A percentile compares a stretch with the other conserved stretches of the same genome.
Conservation (phyloP, 2,888 invertebrate species). For the Melieria omissa region DNA sequence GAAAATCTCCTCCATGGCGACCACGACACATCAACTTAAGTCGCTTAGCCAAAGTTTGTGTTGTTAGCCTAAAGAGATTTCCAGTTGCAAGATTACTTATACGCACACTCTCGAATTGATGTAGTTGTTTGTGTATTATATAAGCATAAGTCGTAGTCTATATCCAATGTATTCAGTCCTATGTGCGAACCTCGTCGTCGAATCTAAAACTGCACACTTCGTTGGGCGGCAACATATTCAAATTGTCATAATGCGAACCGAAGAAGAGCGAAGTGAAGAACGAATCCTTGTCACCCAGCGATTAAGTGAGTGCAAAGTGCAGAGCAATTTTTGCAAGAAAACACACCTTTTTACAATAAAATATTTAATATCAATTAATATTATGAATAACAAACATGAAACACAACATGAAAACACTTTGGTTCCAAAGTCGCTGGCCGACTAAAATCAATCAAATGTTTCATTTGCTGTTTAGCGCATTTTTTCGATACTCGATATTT, state of each 20-base stretch:
- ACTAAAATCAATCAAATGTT: constrained; percentile 14
- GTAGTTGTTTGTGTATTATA: too few species aligned
- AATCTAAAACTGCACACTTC: too few species aligned
- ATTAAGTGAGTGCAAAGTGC: neutral
- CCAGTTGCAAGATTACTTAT: too few species aligned
- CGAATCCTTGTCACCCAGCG: neutral
- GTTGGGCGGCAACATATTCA: too few species aligned
- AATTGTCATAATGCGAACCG: neutral
- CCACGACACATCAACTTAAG: too few species aligned
- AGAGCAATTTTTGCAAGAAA: neutral
- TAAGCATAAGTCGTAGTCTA: too few species aligned
- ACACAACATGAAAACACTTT: neutral
- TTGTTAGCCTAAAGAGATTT: too few species aligned
- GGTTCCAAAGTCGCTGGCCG: constrained; percentile 30
- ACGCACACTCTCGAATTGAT: too few species aligned
- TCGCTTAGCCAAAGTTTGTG: too few species aligned
- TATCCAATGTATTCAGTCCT: neutral
- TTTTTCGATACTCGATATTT: constrained; percentile 7
- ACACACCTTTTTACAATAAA: neutral
- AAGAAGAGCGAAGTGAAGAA: neutral
- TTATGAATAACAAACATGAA: neutral
- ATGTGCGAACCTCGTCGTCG: neutral
- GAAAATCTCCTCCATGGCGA: too few species aligned
- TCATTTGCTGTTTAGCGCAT: constrained; percentile 11
- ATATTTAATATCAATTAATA: neutral